phyloP scores from a whole-genome alignment of 2,888 invertebrate genomes.

The Cosmia trapezina region DNA sequence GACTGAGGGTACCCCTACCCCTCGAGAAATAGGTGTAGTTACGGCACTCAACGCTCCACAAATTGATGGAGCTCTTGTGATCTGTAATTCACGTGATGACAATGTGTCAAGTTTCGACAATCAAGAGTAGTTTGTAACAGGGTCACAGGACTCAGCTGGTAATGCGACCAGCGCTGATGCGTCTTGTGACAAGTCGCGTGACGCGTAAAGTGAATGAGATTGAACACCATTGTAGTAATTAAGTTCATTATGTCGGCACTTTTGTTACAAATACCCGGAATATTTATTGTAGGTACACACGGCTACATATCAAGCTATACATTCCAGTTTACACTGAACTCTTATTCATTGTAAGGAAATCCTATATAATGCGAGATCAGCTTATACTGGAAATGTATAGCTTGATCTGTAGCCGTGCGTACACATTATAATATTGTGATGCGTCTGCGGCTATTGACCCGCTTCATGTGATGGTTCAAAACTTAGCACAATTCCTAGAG shows the following conservation, averaged over 20 bases:
- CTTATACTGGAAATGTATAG: no score
- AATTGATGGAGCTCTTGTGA: background rate
- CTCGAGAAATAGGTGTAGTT: no score
- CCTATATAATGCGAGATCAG: no score
- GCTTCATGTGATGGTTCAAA: background rate
- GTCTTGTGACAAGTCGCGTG: slow-evolving; percentile 20
- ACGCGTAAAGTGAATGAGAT: background rate
- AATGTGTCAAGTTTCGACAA: background rate
- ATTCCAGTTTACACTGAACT: no score
- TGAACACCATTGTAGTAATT: slow-evolving; percentile 11
- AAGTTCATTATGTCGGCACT: slow-evolving; percentile 5
- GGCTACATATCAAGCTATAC: no score
- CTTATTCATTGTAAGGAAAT: no score
- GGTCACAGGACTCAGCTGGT: background rate
- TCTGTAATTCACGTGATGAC: background rate
- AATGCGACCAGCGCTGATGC: background rate
- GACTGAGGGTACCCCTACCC: background rate
- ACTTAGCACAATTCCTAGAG: background rate
- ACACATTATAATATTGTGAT: background rate
- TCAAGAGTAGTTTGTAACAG: background rate
- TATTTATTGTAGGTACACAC: background rate
- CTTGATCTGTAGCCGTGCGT: no score
- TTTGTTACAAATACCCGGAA: background rate
- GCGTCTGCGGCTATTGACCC: no score
- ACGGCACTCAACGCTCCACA: background rate